Evolutionary conservation across 2,113 vertebrate genomes (phyloP).

Genomic region (Gymnocephalus cernua): DNA sequence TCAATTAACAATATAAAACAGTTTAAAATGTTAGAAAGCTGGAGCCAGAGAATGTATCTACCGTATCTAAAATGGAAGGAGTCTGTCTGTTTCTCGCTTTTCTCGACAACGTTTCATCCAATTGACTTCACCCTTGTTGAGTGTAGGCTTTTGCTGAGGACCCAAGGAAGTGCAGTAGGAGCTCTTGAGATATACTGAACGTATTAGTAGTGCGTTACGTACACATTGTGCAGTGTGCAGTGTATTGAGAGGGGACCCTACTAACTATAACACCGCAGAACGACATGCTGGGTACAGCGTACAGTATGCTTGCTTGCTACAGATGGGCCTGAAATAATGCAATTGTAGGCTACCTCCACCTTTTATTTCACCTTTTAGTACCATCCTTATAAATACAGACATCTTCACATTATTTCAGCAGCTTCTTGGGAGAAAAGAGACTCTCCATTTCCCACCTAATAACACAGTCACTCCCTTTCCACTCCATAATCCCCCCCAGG

Average conservation of each 20-base stretch:
- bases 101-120: too few species aligned
- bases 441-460: slow-evolving; percentile 41
- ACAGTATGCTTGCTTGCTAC: too few species aligned
- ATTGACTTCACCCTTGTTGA: too few species aligned
- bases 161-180: neutral
- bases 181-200: neutral
- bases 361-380: too few species aligned
- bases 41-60: too few species aligned
- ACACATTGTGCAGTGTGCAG: neutral
- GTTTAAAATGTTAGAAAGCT: too few species aligned
- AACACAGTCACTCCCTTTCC: slow-evolving; percentile 1
- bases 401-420: neutral
- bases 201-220: neutral
- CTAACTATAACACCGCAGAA: neutral
- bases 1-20: neutral
- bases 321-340: neutral
- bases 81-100: too few species aligned
- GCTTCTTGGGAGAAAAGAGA: slow-evolving; percentile 14
- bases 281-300: neutral
- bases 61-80: too few species aligned
- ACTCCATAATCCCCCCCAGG: slow-evolving; percentile 33
- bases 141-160: too few species aligned
- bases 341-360: neutral
- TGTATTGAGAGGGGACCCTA: neutral
- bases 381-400: neutral